Evolutionary conservation across 2,888 invertebrate genomes (phyloP), one percentile per base, ranked within the genome.

Genomic region (Lacanobia oleracea): DNA sequence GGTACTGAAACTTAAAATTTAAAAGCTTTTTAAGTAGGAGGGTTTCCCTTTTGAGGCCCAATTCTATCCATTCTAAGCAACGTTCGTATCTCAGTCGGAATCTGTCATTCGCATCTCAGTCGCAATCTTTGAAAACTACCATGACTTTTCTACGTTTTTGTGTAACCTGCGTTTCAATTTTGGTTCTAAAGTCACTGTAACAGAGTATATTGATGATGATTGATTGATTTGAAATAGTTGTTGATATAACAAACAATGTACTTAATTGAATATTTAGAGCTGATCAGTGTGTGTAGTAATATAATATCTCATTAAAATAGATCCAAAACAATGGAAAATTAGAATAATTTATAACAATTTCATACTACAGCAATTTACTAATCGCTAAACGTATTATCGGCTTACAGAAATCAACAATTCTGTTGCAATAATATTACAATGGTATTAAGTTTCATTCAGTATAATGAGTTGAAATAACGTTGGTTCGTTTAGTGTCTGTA

Each of bases 361-460:
- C 16, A 64, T 71, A 45, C 50, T 50, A 63, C 59, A 33, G 40
- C 59, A 37, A 53, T 71, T 54, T 54, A 21, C 18, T 54, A 78
- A 71, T 78, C 27, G 23, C 23, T 64, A 50, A 71, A 50, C 8
- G 43, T 77, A 43, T 43, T 63, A 70, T 50, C 37, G 21, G 78
- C 23, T 71, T 50, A 50, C 43, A 53, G 53, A 54, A 75, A 70
- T 60, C 40, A 70, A n/a, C 23, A n/a, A 64, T 60, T 60, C n/a
- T 21, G 12, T 21, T 18, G 6, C 18, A 70, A 40, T 63, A 48
- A 16, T 48, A 48, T 70, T 63, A n/a, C 21, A n/a, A 14, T 63
- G 40, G 23, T 51, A 27, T 21, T 48, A n/a, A 37, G 21, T 50
- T 75, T 23, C 12, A 56, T 3, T 45, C 9, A 53, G 37, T 43